Evolutionary conservation across 2,113 vertebrate genomes (phyloP), one percentile per base, ranked within the genome.

Genomic region (Pteropus alecto): DNA sequence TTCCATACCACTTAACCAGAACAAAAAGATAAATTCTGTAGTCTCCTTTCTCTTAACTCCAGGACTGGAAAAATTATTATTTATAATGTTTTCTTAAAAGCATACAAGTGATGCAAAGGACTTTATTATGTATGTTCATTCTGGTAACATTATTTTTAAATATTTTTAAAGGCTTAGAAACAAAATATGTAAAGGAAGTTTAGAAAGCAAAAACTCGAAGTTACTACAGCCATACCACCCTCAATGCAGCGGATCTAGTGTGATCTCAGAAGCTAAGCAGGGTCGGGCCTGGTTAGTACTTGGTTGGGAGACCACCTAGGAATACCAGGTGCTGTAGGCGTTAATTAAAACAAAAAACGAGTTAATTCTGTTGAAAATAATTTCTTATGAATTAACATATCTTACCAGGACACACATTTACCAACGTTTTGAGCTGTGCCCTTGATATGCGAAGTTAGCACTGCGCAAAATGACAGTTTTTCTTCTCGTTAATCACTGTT

Each of bases 21-120:
- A n/a, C 89, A 90, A 91, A 92, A 95, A 97, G 94, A 94, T 74
- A 93, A 92, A 41, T 93, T 98, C 94, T 95, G 93, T 87, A 88
- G 19, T 87, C 95, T 94, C 81, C 12, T 95, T 90, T 93, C 73
- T 95, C 86, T 79, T 63, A 67, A 83, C 74, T 98, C 70, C 86
- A 38, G 19, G 87, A 93, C 70, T 95, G 96, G 89, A 94, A 94
- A 97, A 97, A 89, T 96, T 92, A 96, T 63, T 96, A 87, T 94
- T 93, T 94, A 74, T 96, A 87, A 85, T 61, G 54, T 79, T 48
- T 88, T 94, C 81, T 91, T 67, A 73, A 79, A 95, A 96, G 70
- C 68, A 41, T 35, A 51, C 35, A 70, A 48, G 30, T 18, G 58
- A 74, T 65, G 56, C 5, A 38, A 74, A 97, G 5, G 65, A 38